A percentile compares a stretch with the other conserved stretches of the same genome.
phyloP scores from a whole-genome alignment of 2,888 invertebrate species.

The Argyresthia albistria region DNA sequence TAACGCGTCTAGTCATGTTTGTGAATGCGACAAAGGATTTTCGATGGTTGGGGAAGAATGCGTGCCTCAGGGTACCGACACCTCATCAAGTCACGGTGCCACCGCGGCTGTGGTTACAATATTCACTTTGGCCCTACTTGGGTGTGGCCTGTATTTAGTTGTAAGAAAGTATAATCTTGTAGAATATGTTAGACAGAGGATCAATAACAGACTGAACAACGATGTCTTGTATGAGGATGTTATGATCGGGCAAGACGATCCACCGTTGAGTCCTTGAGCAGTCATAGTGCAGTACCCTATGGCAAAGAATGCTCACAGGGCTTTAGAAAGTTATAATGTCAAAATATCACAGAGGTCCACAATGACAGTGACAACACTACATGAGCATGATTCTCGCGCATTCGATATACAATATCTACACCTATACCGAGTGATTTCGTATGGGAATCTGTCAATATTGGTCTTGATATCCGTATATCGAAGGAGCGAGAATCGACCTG shows the following conservation, averaged over 20 bases:
- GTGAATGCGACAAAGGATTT: conserved; percentile 39
- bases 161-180: conserved; percentile 58
- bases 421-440: no score
- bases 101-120: conserved; percentile 45
- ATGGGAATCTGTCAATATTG: no score
- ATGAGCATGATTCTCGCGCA: no score
- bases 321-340: no score
- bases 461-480: no score
- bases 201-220: conserved; percentile 45
- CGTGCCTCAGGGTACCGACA: conserved; percentile 17
- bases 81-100: conserved; percentile 24
- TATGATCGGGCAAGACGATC: conserved; percentile 69
- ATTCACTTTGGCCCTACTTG: conserved; percentile 49
- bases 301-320: no score
- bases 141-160: conserved; percentile 47
- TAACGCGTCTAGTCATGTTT: conserved; percentile 27
- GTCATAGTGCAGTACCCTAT: no score
- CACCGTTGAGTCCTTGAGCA: conserved; percentile 53
- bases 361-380: no score
- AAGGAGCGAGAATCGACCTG: no score
- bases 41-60: conserved; percentile 35
- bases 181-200: conserved; percentile 49
- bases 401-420: no score
- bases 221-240: conserved; percentile 67
- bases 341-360: no score